phyloP scores from a whole-genome alignment of 2,888 invertebrate genomes.

The Tipula lateralis region DNA sequence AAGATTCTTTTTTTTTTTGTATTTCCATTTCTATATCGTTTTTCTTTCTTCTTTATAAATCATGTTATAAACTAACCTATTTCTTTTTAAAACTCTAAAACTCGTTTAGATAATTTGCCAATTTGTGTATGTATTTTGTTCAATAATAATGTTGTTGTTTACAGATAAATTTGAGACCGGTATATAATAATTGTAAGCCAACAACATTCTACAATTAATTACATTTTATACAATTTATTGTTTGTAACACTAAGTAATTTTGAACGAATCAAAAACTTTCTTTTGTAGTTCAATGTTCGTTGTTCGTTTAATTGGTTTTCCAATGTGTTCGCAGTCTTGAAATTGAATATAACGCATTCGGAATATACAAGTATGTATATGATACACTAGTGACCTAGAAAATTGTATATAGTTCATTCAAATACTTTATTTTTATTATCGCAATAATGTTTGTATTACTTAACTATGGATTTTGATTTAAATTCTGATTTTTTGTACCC shows the following conservation, averaged over 20 bases:
- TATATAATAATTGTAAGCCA: not conserved
- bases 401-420: not conserved
- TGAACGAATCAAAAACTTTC: not conserved
- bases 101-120: not conserved
- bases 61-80: not conserved
- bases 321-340: not conserved
- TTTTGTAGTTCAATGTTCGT: conserved; percentile 24
- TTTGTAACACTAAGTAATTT: not conserved
- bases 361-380: not conserved
- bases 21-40: not conserved
- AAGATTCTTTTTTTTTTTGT: not conserved
- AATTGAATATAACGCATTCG: not conserved
- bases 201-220: not conserved
- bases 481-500: not conserved
- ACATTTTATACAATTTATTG: not conserved
- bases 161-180: not conserved
- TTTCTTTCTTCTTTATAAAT: not conserved
- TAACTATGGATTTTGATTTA: not conserved
- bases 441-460: not conserved
- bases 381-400: not conserved
- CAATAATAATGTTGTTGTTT: not conserved
- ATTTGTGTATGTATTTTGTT: not conserved
- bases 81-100: not conserved
- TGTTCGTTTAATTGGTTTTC: not conserved
- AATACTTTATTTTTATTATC: not conserved